Percentiles rank a stretch among this genome's conserved stretches.
These are phyloP conservation scores for Bombus difficillimus DNA, from an alignment of 1,140 invertebrate species.

Conservation along the genomic window DNA sequence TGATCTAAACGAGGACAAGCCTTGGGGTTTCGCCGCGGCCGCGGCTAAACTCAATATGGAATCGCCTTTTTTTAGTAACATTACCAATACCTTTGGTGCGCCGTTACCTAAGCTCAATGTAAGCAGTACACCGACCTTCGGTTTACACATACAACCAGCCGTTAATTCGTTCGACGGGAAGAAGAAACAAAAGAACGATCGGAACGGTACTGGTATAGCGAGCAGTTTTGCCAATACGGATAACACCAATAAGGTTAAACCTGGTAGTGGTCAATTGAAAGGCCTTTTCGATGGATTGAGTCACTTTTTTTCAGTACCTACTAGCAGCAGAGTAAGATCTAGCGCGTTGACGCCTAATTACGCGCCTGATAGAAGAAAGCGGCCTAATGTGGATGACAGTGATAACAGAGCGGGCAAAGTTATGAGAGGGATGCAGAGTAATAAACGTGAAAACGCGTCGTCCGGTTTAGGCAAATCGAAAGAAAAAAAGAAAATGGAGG, in stretches of 20 bases:
- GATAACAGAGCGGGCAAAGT: slow-evolving; percentile 53
- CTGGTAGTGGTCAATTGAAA: slow-evolving; percentile 87
- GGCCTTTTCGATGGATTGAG: slow-evolving; percentile 93
- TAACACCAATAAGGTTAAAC: slow-evolving; percentile 78
- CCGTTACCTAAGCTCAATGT: slow-evolving; percentile 77
- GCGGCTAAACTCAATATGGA: slow-evolving; percentile 81
- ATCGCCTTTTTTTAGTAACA: slow-evolving; percentile 77
- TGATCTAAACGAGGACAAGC: slow-evolving; percentile 82
- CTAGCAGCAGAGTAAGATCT: slow-evolving; percentile 82
- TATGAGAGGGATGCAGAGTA: slow-evolving; percentile 41
- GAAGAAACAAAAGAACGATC: slow-evolving; percentile 54
- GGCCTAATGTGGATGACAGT: slow-evolving; percentile 64
- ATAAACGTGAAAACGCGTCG: slow-evolving; percentile 23
- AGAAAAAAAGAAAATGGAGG: slow-evolving; percentile 43
- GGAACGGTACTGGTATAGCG: slow-evolving; percentile 18
- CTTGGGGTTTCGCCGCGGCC: slow-evolving; percentile 91
- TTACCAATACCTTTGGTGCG: slow-evolving; percentile 76
- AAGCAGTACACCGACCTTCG: slow-evolving; percentile 74
- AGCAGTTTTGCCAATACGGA: slow-evolving; percentile 32
- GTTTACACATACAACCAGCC: slow-evolving; percentile 72
- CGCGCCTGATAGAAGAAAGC: slow-evolving; percentile 81
- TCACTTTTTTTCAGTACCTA: slow-evolving; percentile 90
- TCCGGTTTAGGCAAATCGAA: slow-evolving; percentile 47
- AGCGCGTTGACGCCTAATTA: slow-evolving; percentile 83
- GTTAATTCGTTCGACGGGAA: slow-evolving; percentile 57